phyloP scores from a whole-genome alignment of 2,113 vertebrate genomes.

The Heteronetta atricapilla region DNA sequence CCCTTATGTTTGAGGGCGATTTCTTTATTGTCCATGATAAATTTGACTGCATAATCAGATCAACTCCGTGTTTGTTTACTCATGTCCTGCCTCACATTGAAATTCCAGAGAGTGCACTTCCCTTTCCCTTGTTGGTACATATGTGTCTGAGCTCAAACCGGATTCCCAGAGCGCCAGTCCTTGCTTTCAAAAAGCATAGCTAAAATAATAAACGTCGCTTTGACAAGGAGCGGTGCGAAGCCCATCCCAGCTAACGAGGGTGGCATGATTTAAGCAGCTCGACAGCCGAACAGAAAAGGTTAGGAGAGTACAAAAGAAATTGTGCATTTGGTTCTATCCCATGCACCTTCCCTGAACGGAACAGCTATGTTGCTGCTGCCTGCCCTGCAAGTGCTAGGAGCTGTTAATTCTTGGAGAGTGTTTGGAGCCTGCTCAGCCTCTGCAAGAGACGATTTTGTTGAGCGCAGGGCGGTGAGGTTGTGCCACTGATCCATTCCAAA shows the following conservation, averaged over 20 bases:
- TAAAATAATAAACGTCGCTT: background rate
- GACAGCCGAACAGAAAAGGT: background rate
- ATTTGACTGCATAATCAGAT: constrained; percentile 63
- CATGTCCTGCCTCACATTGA: constrained; percentile 32
- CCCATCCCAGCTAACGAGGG: background rate
- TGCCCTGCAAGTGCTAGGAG: background rate
- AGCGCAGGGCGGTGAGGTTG: constrained; percentile 4
- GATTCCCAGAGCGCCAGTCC: background rate
- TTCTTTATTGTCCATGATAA: constrained; percentile 75
- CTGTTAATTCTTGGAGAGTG: background rate
- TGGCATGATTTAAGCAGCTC: background rate
- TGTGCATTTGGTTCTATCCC: background rate
- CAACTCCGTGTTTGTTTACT: constrained; percentile 56
- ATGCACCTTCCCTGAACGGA: background rate
- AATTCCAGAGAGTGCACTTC: constrained; percentile 38
- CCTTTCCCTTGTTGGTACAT: background rate
- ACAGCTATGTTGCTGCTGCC: background rate
- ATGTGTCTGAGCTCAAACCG: background rate
- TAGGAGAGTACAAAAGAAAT: background rate
- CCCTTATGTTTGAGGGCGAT: constrained; percentile 72
- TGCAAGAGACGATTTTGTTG: background rate
- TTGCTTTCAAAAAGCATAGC: background rate
- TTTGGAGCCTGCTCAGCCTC: background rate
- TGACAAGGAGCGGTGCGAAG: background rate
- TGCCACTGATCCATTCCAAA: constrained; percentile 21